These are phyloP conservation scores for Polyergus mexicanus DNA, from an alignment of 1,140 invertebrate species.

Conservation along the genomic window DNA sequence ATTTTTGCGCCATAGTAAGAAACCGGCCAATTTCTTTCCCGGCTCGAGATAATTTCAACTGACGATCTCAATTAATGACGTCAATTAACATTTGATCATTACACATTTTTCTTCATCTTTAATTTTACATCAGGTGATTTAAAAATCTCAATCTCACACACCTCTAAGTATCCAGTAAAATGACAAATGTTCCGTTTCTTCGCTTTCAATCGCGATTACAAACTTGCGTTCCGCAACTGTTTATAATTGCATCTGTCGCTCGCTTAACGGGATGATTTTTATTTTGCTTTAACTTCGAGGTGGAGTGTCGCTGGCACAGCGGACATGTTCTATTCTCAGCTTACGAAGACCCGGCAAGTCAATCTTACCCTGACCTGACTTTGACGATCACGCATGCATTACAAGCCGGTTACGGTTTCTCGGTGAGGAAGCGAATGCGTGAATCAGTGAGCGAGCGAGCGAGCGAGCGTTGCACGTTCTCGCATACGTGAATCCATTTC, in stretches of 20 bases:
- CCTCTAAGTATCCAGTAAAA: neutral
- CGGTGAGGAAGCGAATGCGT: slow-evolving; percentile 37
- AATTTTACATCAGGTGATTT: neutral
- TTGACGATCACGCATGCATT: slow-evolving; percentile 73
- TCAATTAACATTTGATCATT: slow-evolving; percentile 1
- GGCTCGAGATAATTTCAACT: slow-evolving; percentile 17
- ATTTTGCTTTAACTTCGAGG: slow-evolving; percentile 9
- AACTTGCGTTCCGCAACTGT: neutral
- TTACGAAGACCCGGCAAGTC: slow-evolving; percentile 34
- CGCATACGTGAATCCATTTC: slow-evolving; percentile 73
- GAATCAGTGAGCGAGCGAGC: slow-evolving; percentile 5
- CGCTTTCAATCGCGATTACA: neutral
- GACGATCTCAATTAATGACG: slow-evolving; percentile 18
- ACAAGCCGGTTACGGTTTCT: slow-evolving; percentile 47
- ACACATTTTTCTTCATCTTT: neutral
- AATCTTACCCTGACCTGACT: slow-evolving; percentile 67
- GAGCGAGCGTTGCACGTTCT: slow-evolving; percentile 9
- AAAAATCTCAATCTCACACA: slow-evolving; percentile 18
- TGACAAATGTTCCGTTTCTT: neutral
- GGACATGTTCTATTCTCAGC: slow-evolving; percentile 64
- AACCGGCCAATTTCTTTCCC: slow-evolving; percentile 12
- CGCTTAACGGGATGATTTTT: slow-evolving; percentile 10
- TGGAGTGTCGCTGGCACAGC: slow-evolving; percentile 26
- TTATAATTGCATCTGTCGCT: neutral
- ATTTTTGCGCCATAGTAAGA: slow-evolving; percentile 36